Conservation (phyloP, 2,113 vertebrate species). For the Oryzias celebensis region DNA sequence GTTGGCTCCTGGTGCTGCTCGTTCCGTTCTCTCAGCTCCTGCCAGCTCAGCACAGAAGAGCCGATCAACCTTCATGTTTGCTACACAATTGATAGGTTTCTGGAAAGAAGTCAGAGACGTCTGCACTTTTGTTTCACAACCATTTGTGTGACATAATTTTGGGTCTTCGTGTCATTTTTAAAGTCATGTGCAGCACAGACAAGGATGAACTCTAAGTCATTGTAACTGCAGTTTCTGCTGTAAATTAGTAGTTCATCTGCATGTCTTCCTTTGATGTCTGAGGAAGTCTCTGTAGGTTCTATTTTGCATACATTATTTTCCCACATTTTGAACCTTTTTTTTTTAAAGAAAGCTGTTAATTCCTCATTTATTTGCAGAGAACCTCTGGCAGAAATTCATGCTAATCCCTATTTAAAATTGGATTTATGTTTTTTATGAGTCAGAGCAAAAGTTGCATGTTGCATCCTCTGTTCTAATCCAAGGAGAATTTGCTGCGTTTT, state of each 20-base stretch:
- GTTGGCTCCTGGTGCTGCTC: constrained; percentile 12
- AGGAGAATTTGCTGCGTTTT: constrained; percentile 14
- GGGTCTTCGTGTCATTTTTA: constrained; percentile 13
- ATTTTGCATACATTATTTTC: not conserved
- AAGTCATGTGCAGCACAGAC: constrained; percentile 22
- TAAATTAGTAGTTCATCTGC: not conserved
- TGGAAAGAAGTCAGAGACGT: constrained; percentile 22
- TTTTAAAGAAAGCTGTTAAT: constrained; percentile 16
- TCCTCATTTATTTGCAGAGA: constrained; percentile 18
- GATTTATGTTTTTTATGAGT: constrained; percentile 28
- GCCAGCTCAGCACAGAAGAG: constrained; percentile 3
- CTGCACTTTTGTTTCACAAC: constrained; percentile 23
- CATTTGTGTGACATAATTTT: not conserved
- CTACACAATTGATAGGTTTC: constrained; percentile 7
- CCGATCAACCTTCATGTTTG: constrained; percentile 14
- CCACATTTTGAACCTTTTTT: constrained; percentile 8
- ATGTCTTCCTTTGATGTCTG: not conserved
- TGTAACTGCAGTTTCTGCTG: too few species aligned
- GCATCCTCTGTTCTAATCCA: constrained; percentile 20
- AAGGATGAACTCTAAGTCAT: constrained; percentile 4
- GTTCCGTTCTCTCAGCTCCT: constrained; percentile 4
- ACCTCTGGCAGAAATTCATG: constrained; percentile 9
- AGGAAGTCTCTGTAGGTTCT: not conserved
- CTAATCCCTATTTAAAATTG: constrained; percentile 37
- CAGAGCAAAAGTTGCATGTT: constrained; percentile 14